Conservation (phyloP, 2,797 vertebrate genomes). For the Myripristis murdjan region DNA sequence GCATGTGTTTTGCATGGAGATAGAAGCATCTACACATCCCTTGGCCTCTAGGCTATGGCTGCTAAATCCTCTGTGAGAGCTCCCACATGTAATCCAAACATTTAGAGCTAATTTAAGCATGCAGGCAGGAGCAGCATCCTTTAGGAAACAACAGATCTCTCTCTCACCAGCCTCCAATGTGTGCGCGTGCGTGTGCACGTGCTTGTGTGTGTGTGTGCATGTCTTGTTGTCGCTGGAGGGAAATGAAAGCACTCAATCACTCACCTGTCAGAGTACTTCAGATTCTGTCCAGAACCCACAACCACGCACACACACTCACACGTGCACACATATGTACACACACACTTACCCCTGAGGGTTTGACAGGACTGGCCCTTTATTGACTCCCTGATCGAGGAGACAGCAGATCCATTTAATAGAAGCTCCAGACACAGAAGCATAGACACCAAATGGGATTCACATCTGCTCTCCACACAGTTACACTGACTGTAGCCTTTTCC, state of each 20-base stretch:
- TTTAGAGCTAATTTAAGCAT: constrained; percentile 89
- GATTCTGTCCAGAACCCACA: constrained; percentile 70
- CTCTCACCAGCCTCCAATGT: constrained; percentile 45
- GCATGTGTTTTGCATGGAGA: constrained; percentile 56
- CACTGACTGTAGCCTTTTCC: constrained; percentile 49
- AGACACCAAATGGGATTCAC: constrained; percentile 79
- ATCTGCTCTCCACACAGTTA: constrained; percentile 72
- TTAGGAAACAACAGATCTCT: constrained; percentile 83
- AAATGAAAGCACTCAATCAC: constrained; percentile 87
- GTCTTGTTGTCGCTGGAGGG: constrained; percentile 80
- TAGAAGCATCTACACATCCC: constrained; percentile 81
- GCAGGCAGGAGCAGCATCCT: constrained; percentile 85
- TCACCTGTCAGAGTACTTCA: constrained; percentile 86
- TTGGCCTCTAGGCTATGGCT: constrained; percentile 78
- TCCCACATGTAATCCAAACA: constrained; percentile 88
- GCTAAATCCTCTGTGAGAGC: constrained; percentile 86
- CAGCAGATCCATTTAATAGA: constrained; percentile 86
- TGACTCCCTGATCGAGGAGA: constrained; percentile 86
- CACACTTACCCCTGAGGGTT: constrained; percentile 78
- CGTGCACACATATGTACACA: constrained; percentile 60
- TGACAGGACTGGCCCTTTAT: constrained; percentile 84
- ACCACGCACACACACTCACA: constrained; percentile 5
- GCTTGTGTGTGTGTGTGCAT: constrained; percentile 32
- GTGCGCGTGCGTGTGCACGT: constrained; percentile 22
- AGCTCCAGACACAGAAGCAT: constrained; percentile 61